Percentiles rank a stretch among this genome's conserved stretches.
These are phyloP conservation scores for Climacteris rufus DNA, from an alignment of 2,113 vertebrate genomes.

Conservation along the genomic window DNA sequence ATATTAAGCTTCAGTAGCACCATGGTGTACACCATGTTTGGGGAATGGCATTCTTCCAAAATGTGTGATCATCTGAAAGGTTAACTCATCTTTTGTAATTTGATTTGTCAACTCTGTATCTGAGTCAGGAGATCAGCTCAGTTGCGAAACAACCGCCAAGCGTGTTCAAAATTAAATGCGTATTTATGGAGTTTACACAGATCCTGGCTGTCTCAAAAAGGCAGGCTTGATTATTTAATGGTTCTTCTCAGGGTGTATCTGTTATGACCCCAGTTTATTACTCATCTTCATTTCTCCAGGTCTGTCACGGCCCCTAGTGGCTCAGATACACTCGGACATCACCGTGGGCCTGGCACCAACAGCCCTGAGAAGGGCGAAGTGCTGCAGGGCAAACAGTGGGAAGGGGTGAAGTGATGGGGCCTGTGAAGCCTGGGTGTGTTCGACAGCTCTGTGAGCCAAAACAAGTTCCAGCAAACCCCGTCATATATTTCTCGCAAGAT, in stretches of 20 bases:
- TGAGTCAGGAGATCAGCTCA: background rate
- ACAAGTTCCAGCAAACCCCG: background rate
- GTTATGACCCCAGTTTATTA: background rate
- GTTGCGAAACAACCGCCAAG: background rate
- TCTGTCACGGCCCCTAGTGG: conserved; percentile 34
- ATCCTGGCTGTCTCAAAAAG: background rate
- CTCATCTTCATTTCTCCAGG: background rate
- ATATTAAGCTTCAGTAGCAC: background rate
- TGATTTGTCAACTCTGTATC: background rate
- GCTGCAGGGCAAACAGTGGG: background rate
- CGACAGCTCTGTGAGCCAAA: background rate
- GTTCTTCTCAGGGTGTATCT: background rate
- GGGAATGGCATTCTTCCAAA: background rate
- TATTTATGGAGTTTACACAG: background rate
- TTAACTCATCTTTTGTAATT: background rate
- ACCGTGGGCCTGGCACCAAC: background rate
- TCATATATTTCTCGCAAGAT: background rate
- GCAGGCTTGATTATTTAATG: background rate
- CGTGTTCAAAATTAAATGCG: background rate
- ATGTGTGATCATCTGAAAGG: background rate
- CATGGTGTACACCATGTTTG: background rate
- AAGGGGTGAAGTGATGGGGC: background rate
- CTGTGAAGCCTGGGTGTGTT: background rate
- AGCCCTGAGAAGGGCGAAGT: background rate
- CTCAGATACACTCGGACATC: background rate